A percentile compares a stretch with the other conserved stretches of the same genome.
Evolutionary conservation across 2,797 vertebrate genomes (phyloP).

Genomic region (Rhodeus uyekii): DNA sequence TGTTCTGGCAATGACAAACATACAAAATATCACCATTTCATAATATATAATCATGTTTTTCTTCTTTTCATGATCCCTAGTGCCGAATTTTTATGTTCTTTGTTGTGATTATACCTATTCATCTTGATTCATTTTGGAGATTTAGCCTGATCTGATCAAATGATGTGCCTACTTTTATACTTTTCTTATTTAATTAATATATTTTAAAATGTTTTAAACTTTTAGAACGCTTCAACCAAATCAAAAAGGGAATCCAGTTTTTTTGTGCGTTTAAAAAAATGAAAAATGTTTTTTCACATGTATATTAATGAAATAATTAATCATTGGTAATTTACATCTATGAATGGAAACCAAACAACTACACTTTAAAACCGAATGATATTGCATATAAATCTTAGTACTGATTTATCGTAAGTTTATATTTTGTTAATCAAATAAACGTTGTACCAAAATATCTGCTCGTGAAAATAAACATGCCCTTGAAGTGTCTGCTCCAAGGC

Average conservation of each 20-base stretch:
- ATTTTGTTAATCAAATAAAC: conserved; percentile 35
- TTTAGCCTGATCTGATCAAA: conserved; percentile 40
- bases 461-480: conserved; percentile 50
- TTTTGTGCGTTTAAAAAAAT: conserved; percentile 44
- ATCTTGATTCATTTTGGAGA: conserved; percentile 6
- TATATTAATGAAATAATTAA: conserved; percentile 34
- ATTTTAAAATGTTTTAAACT: conserved; percentile 53
- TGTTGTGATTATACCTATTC: conserved; percentile 38
- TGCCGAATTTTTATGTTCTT: conserved; percentile 32
- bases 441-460: conserved; percentile 47
- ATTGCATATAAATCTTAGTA: conserved; percentile 3
- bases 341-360: background rate
- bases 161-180: conserved; percentile 77
- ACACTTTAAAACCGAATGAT: background rate
- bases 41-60: background rate
- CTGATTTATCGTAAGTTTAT: background rate
- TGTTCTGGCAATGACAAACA: background rate
- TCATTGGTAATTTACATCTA: conserved; percentile 7
- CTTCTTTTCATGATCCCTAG: conserved; percentile 21
- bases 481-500: conserved; percentile 24
- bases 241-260: conserved; percentile 58
- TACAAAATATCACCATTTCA: background rate
- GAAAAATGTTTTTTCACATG: conserved; percentile 5
- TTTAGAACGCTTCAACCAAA: conserved; percentile 50
- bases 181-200: conserved; percentile 67